phyloP scores from a whole-genome alignment of 2,888 invertebrate species.

The Lepidocyrtinus sp. region DNA sequence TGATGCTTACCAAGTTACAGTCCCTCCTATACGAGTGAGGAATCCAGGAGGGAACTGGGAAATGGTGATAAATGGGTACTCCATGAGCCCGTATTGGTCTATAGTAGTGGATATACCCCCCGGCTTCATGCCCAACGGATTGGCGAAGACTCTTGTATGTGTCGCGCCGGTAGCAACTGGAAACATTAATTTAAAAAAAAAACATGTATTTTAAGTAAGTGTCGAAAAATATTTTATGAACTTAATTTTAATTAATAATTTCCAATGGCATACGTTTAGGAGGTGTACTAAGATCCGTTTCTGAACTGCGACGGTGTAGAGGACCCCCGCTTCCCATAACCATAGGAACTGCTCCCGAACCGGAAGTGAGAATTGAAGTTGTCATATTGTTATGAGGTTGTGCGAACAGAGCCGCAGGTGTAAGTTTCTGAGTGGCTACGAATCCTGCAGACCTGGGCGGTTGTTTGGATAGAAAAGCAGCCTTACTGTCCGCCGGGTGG shows the following conservation, averaged over 20 bases:
- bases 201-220: background rate
- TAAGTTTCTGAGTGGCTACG: background rate
- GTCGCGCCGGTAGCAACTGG: constrained; percentile 5
- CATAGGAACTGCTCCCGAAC: constrained; percentile 33
- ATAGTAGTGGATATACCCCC: constrained; percentile 48
- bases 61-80: constrained; percentile 96
- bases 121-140: constrained; percentile 41
- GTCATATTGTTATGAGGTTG: constrained; percentile 30
- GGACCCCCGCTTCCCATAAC: constrained; percentile 73
- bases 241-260: too few relatives aligned
- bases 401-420: background rate
- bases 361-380: constrained; percentile 32
- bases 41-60: constrained; percentile 90
- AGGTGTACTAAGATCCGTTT: constrained; percentile 93
- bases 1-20: too few relatives aligned
- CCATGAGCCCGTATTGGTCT: constrained; percentile 84
- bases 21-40: constrained; percentile 90
- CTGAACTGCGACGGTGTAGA: constrained; percentile 84
- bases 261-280: constrained; percentile 92
- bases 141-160: constrained; percentile 35
- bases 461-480: too few relatives aligned
- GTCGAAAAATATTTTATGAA: too few relatives aligned
- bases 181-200: background rate
- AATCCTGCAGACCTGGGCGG: background rate
- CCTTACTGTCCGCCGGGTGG: too few relatives aligned